phyloP scores from a whole-genome alignment of 2,113 vertebrate genomes.

The Atractosteus spatula region DNA sequence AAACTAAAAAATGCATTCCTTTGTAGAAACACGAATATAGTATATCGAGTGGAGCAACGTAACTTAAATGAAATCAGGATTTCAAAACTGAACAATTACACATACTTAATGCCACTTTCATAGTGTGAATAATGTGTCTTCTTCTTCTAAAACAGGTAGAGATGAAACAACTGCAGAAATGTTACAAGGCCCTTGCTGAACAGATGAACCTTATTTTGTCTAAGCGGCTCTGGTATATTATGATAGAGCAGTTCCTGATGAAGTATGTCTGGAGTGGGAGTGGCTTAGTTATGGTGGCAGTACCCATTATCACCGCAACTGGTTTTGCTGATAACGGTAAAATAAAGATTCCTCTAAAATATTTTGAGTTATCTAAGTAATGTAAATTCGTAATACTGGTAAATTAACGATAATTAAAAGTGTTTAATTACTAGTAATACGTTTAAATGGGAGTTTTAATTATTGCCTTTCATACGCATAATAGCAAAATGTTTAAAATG shows the following conservation, averaged over 20 bases:
- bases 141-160: slow-evolving; percentile 76
- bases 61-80: too few species aligned
- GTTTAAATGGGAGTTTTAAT: too few species aligned
- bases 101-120: background rate
- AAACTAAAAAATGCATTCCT: too few species aligned
- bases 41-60: too few species aligned
- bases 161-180: slow-evolving; percentile 93
- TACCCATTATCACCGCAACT: slow-evolving; percentile 96
- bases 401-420: too few species aligned
- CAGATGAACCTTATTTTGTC: slow-evolving; percentile 96
- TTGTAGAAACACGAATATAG: too few species aligned
- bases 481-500: too few species aligned
- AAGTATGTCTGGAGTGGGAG: slow-evolving; percentile 97
- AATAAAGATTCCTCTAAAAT: background rate
- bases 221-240: slow-evolving; percentile 96
- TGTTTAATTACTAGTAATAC: too few species aligned
- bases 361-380: too few species aligned
- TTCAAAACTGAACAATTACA: too few species aligned
- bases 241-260: slow-evolving; percentile 98
- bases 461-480: too few species aligned
- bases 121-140: slow-evolving; percentile 13
- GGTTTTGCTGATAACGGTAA: slow-evolving; percentile 94
- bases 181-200: slow-evolving; percentile 85
- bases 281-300: slow-evolving; percentile 94
- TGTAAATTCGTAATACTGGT: too few species aligned